Conservation (phyloP, 1,140 invertebrate species). For the Rhopalosiphum maidis region DNA sequence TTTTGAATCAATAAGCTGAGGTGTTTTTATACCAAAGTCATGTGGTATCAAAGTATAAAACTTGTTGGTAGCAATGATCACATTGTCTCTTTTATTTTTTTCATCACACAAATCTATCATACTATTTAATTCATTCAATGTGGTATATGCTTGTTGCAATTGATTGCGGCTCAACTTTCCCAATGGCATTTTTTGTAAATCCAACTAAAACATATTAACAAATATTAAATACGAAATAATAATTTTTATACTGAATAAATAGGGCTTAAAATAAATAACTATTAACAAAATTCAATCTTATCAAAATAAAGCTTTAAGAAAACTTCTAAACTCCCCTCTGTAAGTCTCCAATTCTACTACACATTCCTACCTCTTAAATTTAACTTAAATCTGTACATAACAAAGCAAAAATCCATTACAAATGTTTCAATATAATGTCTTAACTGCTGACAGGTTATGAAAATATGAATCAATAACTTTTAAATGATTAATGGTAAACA, state of each 20-base stretch:
- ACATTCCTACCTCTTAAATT: too few relatives aligned
- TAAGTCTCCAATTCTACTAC: too few relatives aligned
- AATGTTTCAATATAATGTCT: too few relatives aligned
- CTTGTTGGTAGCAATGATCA: constrained; percentile 87
- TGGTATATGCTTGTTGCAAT: constrained; percentile 83
- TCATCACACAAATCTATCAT: constrained; percentile 67
- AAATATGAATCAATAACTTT: too few relatives aligned
- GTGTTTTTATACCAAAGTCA: constrained; percentile 85
- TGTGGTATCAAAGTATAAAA: constrained; percentile 97
- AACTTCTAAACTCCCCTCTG: too few relatives aligned
- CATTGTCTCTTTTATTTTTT: constrained; percentile 63
- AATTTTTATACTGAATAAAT: not conserved
- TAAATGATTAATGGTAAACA: too few relatives aligned
- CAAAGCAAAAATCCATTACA: too few relatives aligned
- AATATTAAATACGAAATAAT: not conserved
- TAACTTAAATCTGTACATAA: too few relatives aligned
- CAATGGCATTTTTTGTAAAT: constrained; percentile 96
- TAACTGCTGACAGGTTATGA: too few relatives aligned
- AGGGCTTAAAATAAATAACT: not conserved
- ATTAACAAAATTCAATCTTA: too few relatives aligned
- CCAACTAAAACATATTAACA: constrained; percentile 69
- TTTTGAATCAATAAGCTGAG: constrained; percentile 78
- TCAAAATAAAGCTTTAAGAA: too few relatives aligned
- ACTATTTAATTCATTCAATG: constrained; percentile 80
- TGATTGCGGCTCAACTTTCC: constrained; percentile 94